Conservation (phyloP, 2,888 invertebrate species). For the Scaptomyza flava region DNA sequence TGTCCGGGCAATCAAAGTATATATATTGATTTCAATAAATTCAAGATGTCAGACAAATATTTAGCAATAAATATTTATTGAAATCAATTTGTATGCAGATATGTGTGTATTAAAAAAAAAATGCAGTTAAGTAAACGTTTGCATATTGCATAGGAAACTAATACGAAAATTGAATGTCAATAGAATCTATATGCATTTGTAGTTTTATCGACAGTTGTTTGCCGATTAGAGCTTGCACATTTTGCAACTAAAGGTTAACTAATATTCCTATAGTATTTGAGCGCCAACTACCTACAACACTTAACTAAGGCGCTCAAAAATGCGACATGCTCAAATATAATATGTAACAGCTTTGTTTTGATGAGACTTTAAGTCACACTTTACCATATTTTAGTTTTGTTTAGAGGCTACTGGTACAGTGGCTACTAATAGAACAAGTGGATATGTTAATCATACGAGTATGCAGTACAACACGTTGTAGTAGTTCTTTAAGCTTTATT, state of each 20-base stretch:
- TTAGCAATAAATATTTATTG: neutral
- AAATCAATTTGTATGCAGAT: constrained; percentile 1
- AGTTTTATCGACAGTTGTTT: constrained; percentile 31
- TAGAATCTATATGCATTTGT: constrained; percentile 7
- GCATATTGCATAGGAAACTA: constrained; percentile 14
- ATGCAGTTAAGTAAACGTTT: neutral
- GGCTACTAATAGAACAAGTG: constrained; percentile 68
- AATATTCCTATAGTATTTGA: constrained; percentile 38
- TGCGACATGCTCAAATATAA: constrained; percentile 37
- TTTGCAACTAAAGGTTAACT: constrained; percentile 24
- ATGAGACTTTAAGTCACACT: constrained; percentile 69
- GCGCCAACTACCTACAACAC: constrained; percentile 53
- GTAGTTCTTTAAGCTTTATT: constrained; percentile 7
- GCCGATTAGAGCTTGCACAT: neutral
- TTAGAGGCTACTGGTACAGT: constrained; percentile 37
- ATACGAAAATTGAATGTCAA: constrained; percentile 39
- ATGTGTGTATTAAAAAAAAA: constrained; percentile 12
- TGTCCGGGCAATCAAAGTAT: constrained; percentile 56
- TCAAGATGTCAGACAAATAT: neutral
- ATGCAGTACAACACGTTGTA: constrained; percentile 20
- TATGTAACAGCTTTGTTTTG: constrained; percentile 53
- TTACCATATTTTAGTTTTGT: constrained; percentile 16
- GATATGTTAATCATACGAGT: constrained; percentile 64
- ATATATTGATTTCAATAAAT: constrained; percentile 6
- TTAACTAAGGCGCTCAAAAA: constrained; percentile 54